Evolutionary conservation across 1,140 invertebrate genomes (phyloP).

Genomic region (Eumeta japonica): DNA sequence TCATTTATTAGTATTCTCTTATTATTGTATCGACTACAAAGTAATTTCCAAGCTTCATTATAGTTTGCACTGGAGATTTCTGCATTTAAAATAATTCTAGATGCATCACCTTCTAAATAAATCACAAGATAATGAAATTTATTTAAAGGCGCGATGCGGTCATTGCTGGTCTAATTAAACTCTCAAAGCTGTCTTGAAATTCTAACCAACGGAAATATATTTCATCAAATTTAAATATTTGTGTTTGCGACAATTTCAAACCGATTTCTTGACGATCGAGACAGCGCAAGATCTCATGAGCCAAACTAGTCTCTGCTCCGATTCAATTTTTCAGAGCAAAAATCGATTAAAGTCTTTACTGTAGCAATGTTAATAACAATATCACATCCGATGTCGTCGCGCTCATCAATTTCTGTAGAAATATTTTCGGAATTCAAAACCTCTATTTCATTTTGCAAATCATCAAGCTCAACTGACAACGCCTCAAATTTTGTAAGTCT

Average conservation of each 20-base stretch:
- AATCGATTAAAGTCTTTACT: conserved; percentile 11
- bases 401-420: conserved; percentile 13
- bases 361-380: conserved; percentile 16
- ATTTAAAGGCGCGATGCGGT: conserved; percentile 9
- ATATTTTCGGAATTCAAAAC: conserved; percentile 10
- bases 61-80: conserved; percentile 19
- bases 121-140: conserved; percentile 20
- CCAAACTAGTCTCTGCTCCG: no score
- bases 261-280: no score
- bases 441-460: conserved; percentile 16
- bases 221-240: no score
- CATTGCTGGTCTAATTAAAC: no score
- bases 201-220: no score
- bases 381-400: conserved; percentile 11
- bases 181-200: no score
- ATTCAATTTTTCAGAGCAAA: no score
- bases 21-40: conserved; percentile 18
- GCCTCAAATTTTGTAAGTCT: no score
- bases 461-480: no score
- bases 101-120: conserved; percentile 17
- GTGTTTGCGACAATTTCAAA: no score
- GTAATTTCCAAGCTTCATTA: conserved; percentile 13
- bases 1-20: conserved; percentile 14
- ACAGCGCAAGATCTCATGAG: no score
- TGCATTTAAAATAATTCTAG: conserved; percentile 15